Evolutionary conservation across 2,888 invertebrate genomes (phyloP), one percentile per base, ranked within the genome.

Genomic region (Drosophila melanosoma): DNA sequence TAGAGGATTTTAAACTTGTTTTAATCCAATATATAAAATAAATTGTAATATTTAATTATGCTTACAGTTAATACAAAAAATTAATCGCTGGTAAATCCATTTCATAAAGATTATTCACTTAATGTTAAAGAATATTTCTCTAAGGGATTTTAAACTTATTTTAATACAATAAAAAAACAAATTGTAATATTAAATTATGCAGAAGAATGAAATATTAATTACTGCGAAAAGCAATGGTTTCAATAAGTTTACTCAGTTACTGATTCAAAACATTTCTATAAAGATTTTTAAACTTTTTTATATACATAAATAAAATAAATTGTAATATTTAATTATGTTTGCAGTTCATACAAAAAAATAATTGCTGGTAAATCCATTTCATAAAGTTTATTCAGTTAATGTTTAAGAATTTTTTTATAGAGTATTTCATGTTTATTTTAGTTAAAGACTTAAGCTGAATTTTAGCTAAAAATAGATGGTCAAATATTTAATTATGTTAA

Each of bases 11-110:
- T 10, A 40, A n/a, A 40, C 4, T 5, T 40, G 10, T n/a, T n/a
- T 10, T n/a, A 40, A 40, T 40, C 3, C 10, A 1, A n/a, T n/a
- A 40, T 4, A 40, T 10, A n/a, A 1, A 1, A 10, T 26, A 26
- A 26, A 0, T 1, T n/a, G 0, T 1, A 40, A n/a, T n/a, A 40
- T 5, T n/a, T n/a, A n/a, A n/a, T 5, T 40, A 0, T n/a, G n/a
- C n/a, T 10, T 10, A 10, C 40, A 11, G 4, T 10, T 7, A 3
- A 38, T 3, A 17, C 7, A 38, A 26, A 38, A 17, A 17, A 17
- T 38, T 17, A 38, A 17, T 7, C 17, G 36, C 3, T 17, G 1
- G 15, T 17, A 0, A 36, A 1, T 15, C 0, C 6, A 3, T 36
- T 15, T 17, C 1, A 36, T 23, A 23, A 23, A 23, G 23, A 23